A percentile compares a stretch with the other conserved stretches of the same genome.
Conservation (phyloP, 2,113 vertebrate genomes). For the Zosterops japonicus region DNA sequence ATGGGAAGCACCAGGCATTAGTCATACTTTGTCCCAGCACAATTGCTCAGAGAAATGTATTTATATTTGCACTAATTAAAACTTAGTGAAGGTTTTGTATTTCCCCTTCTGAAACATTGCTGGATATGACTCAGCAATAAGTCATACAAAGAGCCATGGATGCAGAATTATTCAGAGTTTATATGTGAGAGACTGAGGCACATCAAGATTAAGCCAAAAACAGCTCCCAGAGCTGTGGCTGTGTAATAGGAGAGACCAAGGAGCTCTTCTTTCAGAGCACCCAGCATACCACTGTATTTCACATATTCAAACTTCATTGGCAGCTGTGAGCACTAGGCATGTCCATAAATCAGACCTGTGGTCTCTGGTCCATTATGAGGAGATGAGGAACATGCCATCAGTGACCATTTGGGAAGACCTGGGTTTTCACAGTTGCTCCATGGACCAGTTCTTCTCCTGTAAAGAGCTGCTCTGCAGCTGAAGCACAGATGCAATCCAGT, state of each 20-base stretch:
- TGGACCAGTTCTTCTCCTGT: neutral
- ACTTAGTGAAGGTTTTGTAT: neutral
- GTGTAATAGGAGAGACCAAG: neutral
- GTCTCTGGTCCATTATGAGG: rapidly evolving
- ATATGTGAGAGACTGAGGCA: neutral
- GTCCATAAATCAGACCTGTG: neutral
- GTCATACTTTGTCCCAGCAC: neutral
- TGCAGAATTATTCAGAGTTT: neutral
- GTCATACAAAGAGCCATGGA: neutral
- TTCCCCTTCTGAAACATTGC: neutral
- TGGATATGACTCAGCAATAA: neutral
- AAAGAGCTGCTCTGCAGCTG: neutral
- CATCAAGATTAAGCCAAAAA: neutral
- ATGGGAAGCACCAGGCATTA: neutral
- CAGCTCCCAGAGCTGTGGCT: neutral
- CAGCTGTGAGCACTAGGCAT: neutral
- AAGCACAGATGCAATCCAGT: neutral
- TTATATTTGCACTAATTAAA: constrained; percentile 6
- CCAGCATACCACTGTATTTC: neutral
- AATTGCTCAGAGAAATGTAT: neutral
- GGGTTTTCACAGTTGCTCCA: neutral
- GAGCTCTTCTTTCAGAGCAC: neutral
- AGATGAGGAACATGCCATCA: neutral
- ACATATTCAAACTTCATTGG: neutral
- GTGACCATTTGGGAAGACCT: neutral